Evolutionary conservation across 2,113 vertebrate genomes (phyloP), one percentile per base, ranked within the genome.

Genomic region (Gallinago media): DNA sequence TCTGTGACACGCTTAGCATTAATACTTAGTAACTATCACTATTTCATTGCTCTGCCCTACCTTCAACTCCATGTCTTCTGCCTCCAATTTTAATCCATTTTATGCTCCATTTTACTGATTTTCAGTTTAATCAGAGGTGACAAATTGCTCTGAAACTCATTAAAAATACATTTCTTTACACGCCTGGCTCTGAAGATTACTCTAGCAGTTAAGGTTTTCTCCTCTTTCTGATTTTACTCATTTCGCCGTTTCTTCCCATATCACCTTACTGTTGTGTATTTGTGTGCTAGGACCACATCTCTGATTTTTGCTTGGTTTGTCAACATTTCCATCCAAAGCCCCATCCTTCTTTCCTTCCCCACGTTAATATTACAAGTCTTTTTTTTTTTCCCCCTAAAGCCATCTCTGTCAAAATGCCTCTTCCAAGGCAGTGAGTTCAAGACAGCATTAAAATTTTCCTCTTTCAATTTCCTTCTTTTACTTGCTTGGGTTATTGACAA

Each of bases 21-120:
- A 92, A 87, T 91, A 36, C 62, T 73, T 73, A 13, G 11, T 34
- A 91, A 79, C 44, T 42, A 88, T 82, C 13, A 38, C 49, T 67
- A 5, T 38, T 66, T 62, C 42, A 82, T 29, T 75, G 38, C 58
- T 85, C 62, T 92, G 32, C 46, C 62, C 65, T 65, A 38, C 8
- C n/a, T 79, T 74, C 72, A 36, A 52, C 12, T 83, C 23, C 14
- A 15, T 36, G 34, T 56, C 49, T 83, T 61, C 63, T 58, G 31
- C 42, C 75, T 83, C 63, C 61, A 62, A 62, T 78, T 88, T 85
- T 82, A 96, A 89, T 46, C 36, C 36, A 73, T 85, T 86, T 92
- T 67, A 67, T 59, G 61, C 23, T 91, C 42, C 50, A 44, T 77
- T 95, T 94, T 73, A 70, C 31, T 25, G 5, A 40, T 13, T 76